A percentile compares a stretch with the other conserved stretches of the same genome.
phyloP scores from a whole-genome alignment of 2,113 vertebrate species.

The Scomber japonicus region DNA sequence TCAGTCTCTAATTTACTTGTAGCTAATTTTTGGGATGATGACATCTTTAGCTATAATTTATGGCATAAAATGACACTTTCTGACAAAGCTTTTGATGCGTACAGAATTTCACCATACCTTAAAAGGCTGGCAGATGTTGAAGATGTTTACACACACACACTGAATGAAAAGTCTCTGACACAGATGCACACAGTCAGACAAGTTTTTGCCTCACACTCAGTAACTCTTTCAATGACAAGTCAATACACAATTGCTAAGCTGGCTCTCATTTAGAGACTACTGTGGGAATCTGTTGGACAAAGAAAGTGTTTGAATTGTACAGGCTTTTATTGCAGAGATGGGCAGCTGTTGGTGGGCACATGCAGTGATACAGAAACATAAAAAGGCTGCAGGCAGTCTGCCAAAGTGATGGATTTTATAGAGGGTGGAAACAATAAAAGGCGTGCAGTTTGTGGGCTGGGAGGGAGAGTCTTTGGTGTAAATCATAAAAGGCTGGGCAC shows the following conservation, averaged over 20 bases:
- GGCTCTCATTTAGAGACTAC: neutral
- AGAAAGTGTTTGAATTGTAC: slow-evolving; percentile 24
- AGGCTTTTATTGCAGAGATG: neutral
- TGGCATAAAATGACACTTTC: neutral
- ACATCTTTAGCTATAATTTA: too few species aligned
- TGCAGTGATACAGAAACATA: slow-evolving; percentile 1
- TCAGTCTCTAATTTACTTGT: too few species aligned
- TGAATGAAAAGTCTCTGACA: neutral
- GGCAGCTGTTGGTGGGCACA: slow-evolving; percentile 13
- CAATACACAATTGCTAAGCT: neutral
- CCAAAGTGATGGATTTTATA: slow-evolving; percentile 15
- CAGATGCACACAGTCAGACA: neutral
- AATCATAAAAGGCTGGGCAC: slow-evolving; percentile 40
- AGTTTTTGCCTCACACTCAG: neutral
- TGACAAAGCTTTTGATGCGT: neutral
- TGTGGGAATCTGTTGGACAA: neutral
- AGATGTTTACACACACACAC: too few species aligned
- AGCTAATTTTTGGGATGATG: too few species aligned
- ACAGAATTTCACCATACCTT: too few species aligned
- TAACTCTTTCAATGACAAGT: slow-evolving; percentile 14
- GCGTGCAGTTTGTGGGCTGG: neutral
- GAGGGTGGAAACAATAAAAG: slow-evolving; percentile 37
- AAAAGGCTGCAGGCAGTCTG: slow-evolving; percentile 13
- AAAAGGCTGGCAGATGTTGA: too few species aligned
- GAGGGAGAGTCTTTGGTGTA: slow-evolving; percentile 29